Evolutionary conservation across 2,113 vertebrate species (phyloP), one percentile per base, ranked within the genome.

Genomic region (Pangasianodon hypophthalmus): DNA sequence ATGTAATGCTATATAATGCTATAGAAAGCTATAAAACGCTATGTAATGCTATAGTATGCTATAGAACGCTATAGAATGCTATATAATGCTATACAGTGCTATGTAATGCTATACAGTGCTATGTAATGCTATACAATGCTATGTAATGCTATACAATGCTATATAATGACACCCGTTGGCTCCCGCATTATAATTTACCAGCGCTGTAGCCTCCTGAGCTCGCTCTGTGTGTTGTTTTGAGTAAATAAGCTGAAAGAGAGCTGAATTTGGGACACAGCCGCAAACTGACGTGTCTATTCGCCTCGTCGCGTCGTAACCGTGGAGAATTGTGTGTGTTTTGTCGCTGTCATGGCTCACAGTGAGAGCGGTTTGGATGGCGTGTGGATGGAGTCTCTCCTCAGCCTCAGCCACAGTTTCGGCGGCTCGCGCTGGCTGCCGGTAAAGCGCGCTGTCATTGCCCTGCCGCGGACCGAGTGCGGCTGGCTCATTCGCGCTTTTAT

Each of bases 401-500:
- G 3, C 29, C n/a, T 71, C 62, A 6, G 3, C 3, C 93, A 90
- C 91, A 91, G 1, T 79, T 14, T 46, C 37, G 2, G 19, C 54
- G 6, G 29, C n/a, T 71, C 88, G 84, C 92, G 93, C 91, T 92
- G 92, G 92, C 91, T 93, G 93, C 90, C 92, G 89, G 93, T 92
- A 92, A 93, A 93, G 92, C 93, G 94, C 95, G 95, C 92, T 94
- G 94, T 95, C 94, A 95, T 94, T 93, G 94, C 93, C 94, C 94
- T 93, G 94, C 93, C 94, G 92, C 92, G 81, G 21, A 91, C 50
- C 80, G 90, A 96, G 94, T 94, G 95, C 94, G 95, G 94, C 93
- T 94, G 91, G 60, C 71, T 91, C 86, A 91, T 50, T 88, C 88
- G 90, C 90, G 37, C 87, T 92, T 86, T 87, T 71, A 67, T 52